These are phyloP conservation scores for Helarctos malayanus DNA, from an alignment of 2,797 vertebrate genomes.

Conservation along the genomic window DNA sequence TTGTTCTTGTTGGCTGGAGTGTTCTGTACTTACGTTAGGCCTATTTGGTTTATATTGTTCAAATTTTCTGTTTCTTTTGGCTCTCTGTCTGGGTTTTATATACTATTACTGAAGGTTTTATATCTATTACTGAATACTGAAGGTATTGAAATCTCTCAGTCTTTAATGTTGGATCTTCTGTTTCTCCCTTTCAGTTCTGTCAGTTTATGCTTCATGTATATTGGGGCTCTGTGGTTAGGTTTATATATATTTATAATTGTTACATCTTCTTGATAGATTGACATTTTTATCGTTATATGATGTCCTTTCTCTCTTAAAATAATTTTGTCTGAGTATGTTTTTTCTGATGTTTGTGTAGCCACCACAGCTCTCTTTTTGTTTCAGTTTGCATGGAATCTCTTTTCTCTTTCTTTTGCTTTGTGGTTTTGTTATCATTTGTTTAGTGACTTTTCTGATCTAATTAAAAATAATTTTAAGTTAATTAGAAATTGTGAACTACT, in stretches of 20 bases:
- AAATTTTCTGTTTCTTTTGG: not conserved
- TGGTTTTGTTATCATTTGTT: not conserved
- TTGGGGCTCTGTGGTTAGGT: not conserved
- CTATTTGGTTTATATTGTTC: not conserved
- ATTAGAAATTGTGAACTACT: not conserved
- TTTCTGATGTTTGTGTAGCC: not conserved
- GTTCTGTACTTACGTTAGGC: not conserved
- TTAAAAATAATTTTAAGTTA: not conserved
- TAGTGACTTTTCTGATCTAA: not conserved
- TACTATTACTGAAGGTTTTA: not conserved
- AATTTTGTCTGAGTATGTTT: not conserved
- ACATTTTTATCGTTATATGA: not conserved
- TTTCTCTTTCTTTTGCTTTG: not conserved
- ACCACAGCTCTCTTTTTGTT: not conserved
- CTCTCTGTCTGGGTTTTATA: not conserved
- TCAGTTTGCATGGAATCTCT: not conserved
- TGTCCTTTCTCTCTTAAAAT: not conserved
- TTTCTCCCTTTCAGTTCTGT: conserved; percentile 20
- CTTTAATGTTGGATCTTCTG: not conserved
- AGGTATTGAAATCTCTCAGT: not conserved
- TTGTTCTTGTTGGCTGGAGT: not conserved
- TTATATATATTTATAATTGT: not conserved
- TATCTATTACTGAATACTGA: not conserved
- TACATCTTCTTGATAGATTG: not conserved
- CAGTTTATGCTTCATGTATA: not conserved